Percentiles rank a stretch among this genome's conserved stretches.
phyloP scores from a whole-genome alignment of 2,113 vertebrate genomes.

The Holacanthus passer region DNA sequence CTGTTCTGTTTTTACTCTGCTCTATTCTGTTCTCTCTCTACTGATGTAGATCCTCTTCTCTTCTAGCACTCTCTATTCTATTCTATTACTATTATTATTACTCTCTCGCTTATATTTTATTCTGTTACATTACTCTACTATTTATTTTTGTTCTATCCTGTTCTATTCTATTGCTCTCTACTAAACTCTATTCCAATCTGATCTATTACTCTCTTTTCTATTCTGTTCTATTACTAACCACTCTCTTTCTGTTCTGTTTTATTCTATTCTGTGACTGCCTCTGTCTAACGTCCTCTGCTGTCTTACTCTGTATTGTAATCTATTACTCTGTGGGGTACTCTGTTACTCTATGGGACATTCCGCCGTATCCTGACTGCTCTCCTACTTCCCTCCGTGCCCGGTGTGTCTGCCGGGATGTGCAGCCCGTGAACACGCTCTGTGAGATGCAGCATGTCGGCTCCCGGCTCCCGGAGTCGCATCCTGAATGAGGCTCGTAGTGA shows the following conservation, averaged over 20 bases:
- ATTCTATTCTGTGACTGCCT: neutral
- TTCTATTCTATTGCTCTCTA: neutral
- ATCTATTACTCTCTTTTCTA: neutral
- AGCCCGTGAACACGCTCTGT: conserved; percentile 56
- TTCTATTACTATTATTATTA: no score
- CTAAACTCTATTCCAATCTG: neutral
- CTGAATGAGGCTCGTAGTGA: conserved; percentile 83
- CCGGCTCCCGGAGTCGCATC: no score
- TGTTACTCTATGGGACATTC: neutral
- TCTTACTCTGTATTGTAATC: neutral
- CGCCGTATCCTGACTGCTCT: neutral
- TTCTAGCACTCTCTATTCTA: no score
- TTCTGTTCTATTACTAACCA: neutral
- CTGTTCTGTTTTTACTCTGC: no score
- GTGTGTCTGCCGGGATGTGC: no score
- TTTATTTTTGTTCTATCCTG: no score
- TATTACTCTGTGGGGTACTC: neutral
- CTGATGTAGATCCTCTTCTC: no score
- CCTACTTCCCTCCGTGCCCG: conserved; percentile 17
- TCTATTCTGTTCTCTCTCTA: no score
- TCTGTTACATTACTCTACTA: no score
- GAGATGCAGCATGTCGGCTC: conserved; percentile 78
- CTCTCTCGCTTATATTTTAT: no score
- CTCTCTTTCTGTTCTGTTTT: neutral
- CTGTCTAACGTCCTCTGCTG: no score